Base-by-base conservation (phyloP, 1,140 invertebrate species). In the Frieseomelitta varia region DNA sequence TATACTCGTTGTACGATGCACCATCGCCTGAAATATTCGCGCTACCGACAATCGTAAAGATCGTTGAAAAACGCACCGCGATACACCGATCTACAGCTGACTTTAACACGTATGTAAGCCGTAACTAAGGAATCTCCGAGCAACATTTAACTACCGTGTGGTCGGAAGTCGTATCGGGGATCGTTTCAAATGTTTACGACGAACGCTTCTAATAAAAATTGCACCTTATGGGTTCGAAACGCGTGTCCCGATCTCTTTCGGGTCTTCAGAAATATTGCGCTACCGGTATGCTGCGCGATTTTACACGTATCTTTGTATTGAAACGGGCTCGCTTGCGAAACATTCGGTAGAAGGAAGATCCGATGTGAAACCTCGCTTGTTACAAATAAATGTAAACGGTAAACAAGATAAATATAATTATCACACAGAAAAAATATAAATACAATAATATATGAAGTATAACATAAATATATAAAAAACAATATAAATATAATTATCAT, bases 1-100 rank as follows among this genome's bases (percentile, higher is more conserved):
- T 73, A 73, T 73, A 27, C 69, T 58, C 55, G 79, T 81, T 73
- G 73, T 73, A 69, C 55, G 79, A 81, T 81, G 53, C 53, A 63
- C 73, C 79, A 53, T 72, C 39, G 19, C 30, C 53, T 24, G n/a
- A 53, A 63, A 80, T 72, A 80, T 80, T 30, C 34, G 17, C 21
- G 0, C 39, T 14, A 21, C 27, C 47, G 55, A 17, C 14, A 55
- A 47, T 81, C 68, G 79, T 72, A 73, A 81, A 81, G n/a, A 73
- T 27, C 30, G 10, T 4, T 53, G 79, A 71, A 56, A 73, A 63
- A 61, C 30, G 69, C 68, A 80, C 72, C 68, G n/a, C 39, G 79
- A 80, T 80, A 30, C 56, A 4, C 2, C 55, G 74, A 51, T 73
- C 47, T 30, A 53, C 71, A 73, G 74, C 74, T 76, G 74, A 61